Percentiles rank a stretch among this genome's conserved stretches.
These are phyloP conservation scores for Mastomys natalensis DNA, from an alignment of 2,113 vertebrate species.

Conservation along the genomic window DNA sequence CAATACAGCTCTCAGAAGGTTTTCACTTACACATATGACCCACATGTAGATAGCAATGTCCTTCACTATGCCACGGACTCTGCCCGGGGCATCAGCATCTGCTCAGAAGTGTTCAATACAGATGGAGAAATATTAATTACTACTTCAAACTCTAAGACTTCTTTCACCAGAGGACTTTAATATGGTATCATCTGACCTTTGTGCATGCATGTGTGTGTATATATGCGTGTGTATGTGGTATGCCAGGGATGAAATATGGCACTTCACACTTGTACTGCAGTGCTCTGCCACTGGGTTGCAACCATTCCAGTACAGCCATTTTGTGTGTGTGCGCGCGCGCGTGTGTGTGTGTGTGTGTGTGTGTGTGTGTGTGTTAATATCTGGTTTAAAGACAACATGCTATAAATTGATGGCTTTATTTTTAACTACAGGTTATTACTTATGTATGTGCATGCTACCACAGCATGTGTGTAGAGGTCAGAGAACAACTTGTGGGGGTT, in stretches of 20 bases:
- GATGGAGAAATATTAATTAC: conserved; percentile 3
- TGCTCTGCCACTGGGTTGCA: neutral
- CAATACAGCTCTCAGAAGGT: neutral
- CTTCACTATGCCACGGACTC: neutral
- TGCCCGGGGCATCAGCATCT: neutral
- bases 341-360: neutral
- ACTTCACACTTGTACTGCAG: neutral
- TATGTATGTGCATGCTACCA: neutral
- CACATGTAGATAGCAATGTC: neutral
- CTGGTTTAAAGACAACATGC: neutral
- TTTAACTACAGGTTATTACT: neutral
- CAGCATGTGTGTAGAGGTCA: neutral
- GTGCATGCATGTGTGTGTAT: neutral
- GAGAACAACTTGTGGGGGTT: neutral
- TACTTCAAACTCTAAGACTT: conserved; percentile 29
- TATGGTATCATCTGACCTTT: neutral
- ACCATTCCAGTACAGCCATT: neutral
- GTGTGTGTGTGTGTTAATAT: neutral
- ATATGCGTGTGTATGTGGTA: neutral
- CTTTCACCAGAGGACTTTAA: conserved; percentile 3
- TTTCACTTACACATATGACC: neutral
- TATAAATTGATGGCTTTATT: conserved; percentile 4
- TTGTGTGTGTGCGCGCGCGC: neutral
- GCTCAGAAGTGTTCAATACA: neutral
- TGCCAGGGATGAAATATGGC: no score